Base-by-base conservation (phyloP, 2,113 vertebrate species). In the Megaceryle maxima region DNA sequence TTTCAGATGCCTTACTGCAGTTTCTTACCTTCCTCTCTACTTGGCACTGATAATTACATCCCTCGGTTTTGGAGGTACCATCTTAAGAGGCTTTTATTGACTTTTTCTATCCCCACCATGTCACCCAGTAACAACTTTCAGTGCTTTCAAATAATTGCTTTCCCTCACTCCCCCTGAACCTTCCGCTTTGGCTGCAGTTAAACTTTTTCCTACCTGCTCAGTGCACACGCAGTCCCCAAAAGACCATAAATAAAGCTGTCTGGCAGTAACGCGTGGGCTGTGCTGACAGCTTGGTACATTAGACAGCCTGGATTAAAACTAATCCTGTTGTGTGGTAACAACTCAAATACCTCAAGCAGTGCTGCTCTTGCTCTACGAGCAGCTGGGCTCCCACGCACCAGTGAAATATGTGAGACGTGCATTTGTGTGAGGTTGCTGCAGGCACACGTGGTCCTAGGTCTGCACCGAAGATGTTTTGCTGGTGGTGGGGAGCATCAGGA, bases 251-350 rank as follows among this genome's bases (percentile, higher is more conserved):
- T 89, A 72, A 93, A 94, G 70, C 76, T 92, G 83, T 83, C 80
- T 84, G 95, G 44, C 82, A 64, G 60, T 2, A 70, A 18, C 24
- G 0, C 1, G 39, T 69, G 78, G 78, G 70, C 70, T 59, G 3
- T 86, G 60, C 84, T 90, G 92, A 90, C 90, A 93, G 81, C 91
- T 97, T 33, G 9, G 56, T 77, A 41, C 85, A 7, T 91, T 92
- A 87, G 78, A 55, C 93, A 95, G 90, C 67, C 37, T 76, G 87
- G 96, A 96, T 97, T 97, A 92, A 59, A 94, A 24, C 50, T 96
- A 96, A 95, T 95, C 94, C 95, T 90, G 72, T 82, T 87, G 77
- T 79, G 66, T 85, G 88, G 74, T 83, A 87, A 64, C 73, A 76
- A 44, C 82, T 88, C 60, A 5, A 51, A 86, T 48, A 69, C 60